Percentiles rank a stretch among this genome's conserved stretches.
Conservation (phyloP, 2,888 invertebrate genomes). For the Dusona sp. region DNA sequence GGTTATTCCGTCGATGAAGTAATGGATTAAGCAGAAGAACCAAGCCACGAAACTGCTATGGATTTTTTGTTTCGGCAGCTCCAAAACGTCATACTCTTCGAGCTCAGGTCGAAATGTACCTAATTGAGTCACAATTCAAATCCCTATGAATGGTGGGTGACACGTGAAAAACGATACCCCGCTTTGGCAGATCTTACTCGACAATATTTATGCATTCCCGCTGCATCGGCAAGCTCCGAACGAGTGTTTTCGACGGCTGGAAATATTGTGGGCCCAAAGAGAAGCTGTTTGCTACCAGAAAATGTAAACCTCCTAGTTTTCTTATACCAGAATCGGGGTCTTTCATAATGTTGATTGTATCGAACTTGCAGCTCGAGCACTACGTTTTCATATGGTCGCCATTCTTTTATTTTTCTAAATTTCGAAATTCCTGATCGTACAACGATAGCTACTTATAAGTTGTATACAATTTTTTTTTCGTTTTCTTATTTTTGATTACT, state of each 20-base stretch:
- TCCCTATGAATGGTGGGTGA: constrained; percentile 48
- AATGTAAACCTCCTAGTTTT: constrained; percentile 2
- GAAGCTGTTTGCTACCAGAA: background rate
- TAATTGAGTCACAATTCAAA: constrained; percentile 36
- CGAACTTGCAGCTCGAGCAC: background rate
- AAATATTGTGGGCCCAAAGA: constrained; percentile 28
- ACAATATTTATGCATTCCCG: constrained; percentile 44
- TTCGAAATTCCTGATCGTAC: too few species aligned
- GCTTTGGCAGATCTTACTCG: constrained; percentile 26
- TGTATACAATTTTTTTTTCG: too few species aligned
- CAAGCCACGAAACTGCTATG: constrained; percentile 31
- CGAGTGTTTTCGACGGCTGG: constrained; percentile 47
- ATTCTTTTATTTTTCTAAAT: too few species aligned
- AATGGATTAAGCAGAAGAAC: background rate
- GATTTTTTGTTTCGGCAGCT: constrained; percentile 43
- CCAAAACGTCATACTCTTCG: background rate
- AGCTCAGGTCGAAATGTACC: constrained; percentile 39
- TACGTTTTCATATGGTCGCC: too few species aligned
- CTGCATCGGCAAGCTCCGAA: constrained; percentile 51
- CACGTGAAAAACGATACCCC: constrained; percentile 48
- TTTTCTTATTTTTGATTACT: too few species aligned
- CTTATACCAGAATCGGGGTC: background rate
- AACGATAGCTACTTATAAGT: too few species aligned
- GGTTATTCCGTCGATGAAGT: background rate
- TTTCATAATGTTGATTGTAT: background rate